Conservation (phyloP, 2,888 invertebrate genomes). For the Plemyria rubiginata region DNA sequence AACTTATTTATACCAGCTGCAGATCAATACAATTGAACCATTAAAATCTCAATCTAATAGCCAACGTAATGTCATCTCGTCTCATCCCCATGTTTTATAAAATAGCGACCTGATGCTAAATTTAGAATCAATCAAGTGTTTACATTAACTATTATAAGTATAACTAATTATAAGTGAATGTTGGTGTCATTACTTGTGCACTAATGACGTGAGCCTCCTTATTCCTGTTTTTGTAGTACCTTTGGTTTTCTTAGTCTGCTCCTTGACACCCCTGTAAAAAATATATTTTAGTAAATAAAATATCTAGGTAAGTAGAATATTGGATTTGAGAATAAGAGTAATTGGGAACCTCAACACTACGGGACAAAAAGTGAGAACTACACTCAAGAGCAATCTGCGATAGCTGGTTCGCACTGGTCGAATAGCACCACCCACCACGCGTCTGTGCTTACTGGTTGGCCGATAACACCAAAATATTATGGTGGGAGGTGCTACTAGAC, state of each 20-base stretch:
- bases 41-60: conserved; percentile 11
- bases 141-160: not conserved
- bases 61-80: not conserved
- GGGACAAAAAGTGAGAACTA: no score
- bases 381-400: no score
- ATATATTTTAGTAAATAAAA: not conserved
- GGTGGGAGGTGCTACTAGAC: no score
- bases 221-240: conserved; percentile 72
- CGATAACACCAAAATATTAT: no score
- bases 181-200: conserved; percentile 68
- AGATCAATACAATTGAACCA: not conserved
- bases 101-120: not conserved
- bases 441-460: no score
- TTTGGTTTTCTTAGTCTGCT: conserved; percentile 80
- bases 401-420: no score
- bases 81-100: not conserved
- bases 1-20: conserved; percentile 11
- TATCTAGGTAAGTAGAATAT: not conserved
- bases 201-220: conserved; percentile 74
- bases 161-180: conserved; percentile 17
- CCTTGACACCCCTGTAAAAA: conserved; percentile 74
- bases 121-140: not conserved
- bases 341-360: not conserved
- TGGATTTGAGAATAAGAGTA: not conserved
- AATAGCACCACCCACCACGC: no score